These are phyloP conservation scores for Paraescarpia echinospica DNA, from an alignment of 1,140 invertebrate species.

Conservation along the genomic window DNA sequence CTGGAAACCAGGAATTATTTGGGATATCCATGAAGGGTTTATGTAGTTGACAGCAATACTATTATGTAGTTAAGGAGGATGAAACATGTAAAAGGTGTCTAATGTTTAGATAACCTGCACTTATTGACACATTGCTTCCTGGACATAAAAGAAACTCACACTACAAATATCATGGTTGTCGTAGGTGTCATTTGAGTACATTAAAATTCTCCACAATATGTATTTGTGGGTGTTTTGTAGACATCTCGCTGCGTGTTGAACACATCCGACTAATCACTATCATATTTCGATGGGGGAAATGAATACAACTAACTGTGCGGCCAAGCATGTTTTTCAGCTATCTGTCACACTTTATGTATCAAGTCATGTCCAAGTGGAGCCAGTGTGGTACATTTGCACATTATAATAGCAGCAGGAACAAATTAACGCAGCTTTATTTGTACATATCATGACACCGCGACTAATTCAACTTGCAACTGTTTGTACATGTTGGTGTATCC, in stretches of 20 bases:
- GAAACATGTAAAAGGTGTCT: too few species aligned
- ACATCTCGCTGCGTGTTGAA: neutral
- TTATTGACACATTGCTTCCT: too few species aligned
- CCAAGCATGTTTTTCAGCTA: neutral
- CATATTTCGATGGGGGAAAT: neutral
- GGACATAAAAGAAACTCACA: too few species aligned
- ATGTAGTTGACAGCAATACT: too few species aligned
- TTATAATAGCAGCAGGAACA: neutral
- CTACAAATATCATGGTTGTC: neutral
- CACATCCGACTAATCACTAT: neutral
- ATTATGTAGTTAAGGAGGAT: too few species aligned
- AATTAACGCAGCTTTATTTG: neutral
- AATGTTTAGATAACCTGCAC: too few species aligned
- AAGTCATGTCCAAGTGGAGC: neutral
- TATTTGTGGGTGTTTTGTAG: neutral
- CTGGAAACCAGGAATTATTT: too few species aligned
- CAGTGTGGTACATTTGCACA: neutral
- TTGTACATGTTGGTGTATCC: neutral
- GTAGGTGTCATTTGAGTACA: neutral
- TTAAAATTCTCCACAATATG: neutral
- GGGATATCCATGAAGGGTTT: too few species aligned
- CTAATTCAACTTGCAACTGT: neutral
- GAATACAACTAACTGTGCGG: neutral
- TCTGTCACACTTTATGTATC: neutral
- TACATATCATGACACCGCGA: neutral